Evolutionary conservation across 2,888 invertebrate species (phyloP).

Genomic region (Caenorhabditis sp.): DNA sequence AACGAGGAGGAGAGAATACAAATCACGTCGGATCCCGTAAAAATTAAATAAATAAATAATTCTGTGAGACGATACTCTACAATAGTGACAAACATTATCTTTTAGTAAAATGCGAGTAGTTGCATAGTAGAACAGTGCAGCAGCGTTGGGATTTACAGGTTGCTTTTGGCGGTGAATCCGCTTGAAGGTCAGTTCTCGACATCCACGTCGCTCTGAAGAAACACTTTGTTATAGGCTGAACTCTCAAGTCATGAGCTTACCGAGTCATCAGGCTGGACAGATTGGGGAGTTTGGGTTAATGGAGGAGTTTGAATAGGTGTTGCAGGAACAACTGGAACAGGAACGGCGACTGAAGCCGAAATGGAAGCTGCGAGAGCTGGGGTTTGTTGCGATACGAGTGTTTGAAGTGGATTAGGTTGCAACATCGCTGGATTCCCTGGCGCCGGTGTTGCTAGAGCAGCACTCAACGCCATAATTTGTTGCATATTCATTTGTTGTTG

Average conservation of each 20-base stretch:
- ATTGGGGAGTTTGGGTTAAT: slow-evolving; percentile 3
- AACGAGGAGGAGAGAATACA: too few relatives aligned
- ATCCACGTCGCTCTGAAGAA: slow-evolving; percentile 36
- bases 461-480: background rate
- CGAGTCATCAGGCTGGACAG: background rate
- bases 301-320: background rate
- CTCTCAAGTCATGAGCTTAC: background rate
- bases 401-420: background rate
- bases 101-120: too few relatives aligned
- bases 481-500: slow-evolving; percentile 16
- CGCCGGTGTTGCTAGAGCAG: background rate
- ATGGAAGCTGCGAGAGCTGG: background rate
- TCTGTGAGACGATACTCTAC: too few relatives aligned
- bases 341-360: background rate
- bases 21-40: too few relatives aligned
- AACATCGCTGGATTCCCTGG: too few relatives aligned
- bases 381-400: background rate
- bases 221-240: background rate
- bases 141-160: slow-evolving; percentile 4
- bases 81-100: too few relatives aligned
- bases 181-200: slow-evolving; percentile 63
- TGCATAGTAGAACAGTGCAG: slow-evolving; percentile 22
- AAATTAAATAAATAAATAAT: too few relatives aligned
- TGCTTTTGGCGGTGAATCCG: slow-evolving; percentile 38
- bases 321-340: background rate